Conservation (phyloP, 2,113 vertebrate species). For the Cinclus mexicanus region DNA sequence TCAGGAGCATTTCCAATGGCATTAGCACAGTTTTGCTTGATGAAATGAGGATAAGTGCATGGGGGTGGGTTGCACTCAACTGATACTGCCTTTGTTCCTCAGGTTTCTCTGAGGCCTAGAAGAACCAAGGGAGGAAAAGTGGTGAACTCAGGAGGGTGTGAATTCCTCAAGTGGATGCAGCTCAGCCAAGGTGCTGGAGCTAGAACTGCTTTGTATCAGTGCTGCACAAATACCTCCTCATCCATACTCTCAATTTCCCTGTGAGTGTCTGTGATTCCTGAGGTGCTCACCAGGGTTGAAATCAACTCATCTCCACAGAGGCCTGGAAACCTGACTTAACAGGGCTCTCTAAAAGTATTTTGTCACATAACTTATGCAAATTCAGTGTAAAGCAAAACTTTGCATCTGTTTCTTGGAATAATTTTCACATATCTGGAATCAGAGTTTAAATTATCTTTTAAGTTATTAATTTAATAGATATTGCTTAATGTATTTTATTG, state of each 20-base stretch:
- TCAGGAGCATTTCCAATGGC: fast-evolving
- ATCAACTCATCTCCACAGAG: not conserved
- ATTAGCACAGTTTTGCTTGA: not conserved
- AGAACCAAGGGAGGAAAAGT: not conserved
- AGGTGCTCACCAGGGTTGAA: not conserved
- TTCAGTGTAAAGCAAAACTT: not conserved
- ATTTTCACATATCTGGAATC: not conserved
- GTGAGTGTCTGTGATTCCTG: not conserved
- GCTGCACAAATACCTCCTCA: not conserved
- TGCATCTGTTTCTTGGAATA: not conserved
- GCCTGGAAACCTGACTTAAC: not conserved
- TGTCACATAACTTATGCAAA: not conserved
- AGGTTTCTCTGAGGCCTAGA: not conserved
- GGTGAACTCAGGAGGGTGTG: not conserved
- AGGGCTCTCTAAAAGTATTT: not conserved
- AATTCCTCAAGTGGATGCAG: not conserved
- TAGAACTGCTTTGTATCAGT: not conserved
- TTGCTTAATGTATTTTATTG: not conserved
- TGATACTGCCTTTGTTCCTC: not conserved
- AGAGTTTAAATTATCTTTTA: not conserved
- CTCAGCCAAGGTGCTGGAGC: not conserved
- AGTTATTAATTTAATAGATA: not conserved
- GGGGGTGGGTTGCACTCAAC: not conserved
- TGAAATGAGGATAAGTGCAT: not conserved
- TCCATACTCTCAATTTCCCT: not conserved